A percentile compares a stretch with the other conserved stretches of the same genome.
phyloP scores from a whole-genome alignment of 2,888 invertebrate genomes.

The Macroteleia sp. region DNA sequence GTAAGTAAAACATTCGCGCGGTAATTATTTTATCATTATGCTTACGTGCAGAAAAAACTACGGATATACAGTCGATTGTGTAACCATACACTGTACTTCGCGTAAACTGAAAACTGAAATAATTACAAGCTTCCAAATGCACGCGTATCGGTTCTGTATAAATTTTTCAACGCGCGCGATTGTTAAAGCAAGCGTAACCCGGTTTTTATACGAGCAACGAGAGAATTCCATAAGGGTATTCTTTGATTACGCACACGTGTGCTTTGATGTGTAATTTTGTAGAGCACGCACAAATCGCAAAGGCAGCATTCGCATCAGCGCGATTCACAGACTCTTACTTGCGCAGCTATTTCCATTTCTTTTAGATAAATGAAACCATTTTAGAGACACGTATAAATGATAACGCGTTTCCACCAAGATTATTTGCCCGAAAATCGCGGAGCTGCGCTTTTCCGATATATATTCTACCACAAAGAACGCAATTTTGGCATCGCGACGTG shows the following conservation, averaged over 20 bases:
- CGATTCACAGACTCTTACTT: slow-evolving; percentile 26
- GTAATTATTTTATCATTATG: slow-evolving; percentile 22
- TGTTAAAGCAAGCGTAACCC: slow-evolving; percentile 10
- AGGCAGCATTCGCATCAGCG: slow-evolving; percentile 37
- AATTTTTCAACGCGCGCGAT: slow-evolving; percentile 6
- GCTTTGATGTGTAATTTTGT: slow-evolving; percentile 44
- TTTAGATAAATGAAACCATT: slow-evolving; percentile 46
- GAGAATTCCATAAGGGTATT: slow-evolving; percentile 20
- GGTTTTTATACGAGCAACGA: slow-evolving; percentile 5
- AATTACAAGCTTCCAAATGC: slow-evolving; percentile 1
- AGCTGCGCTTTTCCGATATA: slow-evolving; percentile 23
- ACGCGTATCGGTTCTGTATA: slow-evolving; percentile 11
- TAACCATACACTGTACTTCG: slow-evolving; percentile 16
- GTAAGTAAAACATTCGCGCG: slow-evolving; percentile 3
- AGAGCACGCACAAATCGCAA: slow-evolving; percentile 36
- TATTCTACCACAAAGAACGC: slow-evolving; percentile 33
- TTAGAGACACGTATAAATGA: slow-evolving; percentile 28
- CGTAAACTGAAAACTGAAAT: slow-evolving; percentile 25
- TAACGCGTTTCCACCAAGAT: slow-evolving; percentile 12
- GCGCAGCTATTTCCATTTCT: slow-evolving; percentile 19
- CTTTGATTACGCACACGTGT: slow-evolving; percentile 30
- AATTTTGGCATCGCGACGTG: slow-evolving; percentile 5
- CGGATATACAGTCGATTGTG: slow-evolving; percentile 1
- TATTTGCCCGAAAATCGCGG: slow-evolving; percentile 26
- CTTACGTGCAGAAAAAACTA: neutral